Evolutionary conservation across 2,797 vertebrate species (phyloP).

Genomic region (Siniperca undulata): DNA sequence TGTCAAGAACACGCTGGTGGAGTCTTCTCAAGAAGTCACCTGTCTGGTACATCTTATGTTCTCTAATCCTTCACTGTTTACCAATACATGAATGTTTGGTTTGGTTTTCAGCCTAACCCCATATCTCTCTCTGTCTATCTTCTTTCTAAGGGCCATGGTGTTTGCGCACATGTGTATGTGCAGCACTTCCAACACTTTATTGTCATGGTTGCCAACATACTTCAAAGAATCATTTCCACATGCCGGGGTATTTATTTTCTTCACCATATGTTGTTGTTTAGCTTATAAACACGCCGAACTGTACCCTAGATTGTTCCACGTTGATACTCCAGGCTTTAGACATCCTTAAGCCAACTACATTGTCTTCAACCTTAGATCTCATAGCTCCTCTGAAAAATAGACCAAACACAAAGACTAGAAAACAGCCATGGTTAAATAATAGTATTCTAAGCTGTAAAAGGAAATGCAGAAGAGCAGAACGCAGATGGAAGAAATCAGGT

Average conservation of each 20-base stretch:
- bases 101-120: neutral
- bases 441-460: too few relatives aligned
- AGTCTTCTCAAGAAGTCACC: slow-evolving; percentile 86
- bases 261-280: neutral
- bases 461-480: too few relatives aligned
- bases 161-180: slow-evolving; percentile 87
- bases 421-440: too few relatives aligned
- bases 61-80: neutral
- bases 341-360: neutral
- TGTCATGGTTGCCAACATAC: slow-evolving; percentile 96
- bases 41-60: slow-evolving; percentile 85
- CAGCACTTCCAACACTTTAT: slow-evolving; percentile 88
- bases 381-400: too few relatives aligned
- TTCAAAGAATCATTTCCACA: slow-evolving; percentile 92
- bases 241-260: slow-evolving; percentile 83
- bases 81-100: too few relatives aligned
- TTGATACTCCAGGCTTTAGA: neutral
- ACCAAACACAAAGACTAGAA: too few relatives aligned
- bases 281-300: neutral
- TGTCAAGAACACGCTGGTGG: slow-evolving; percentile 83
- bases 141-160: slow-evolving; percentile 88
- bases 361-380: neutral
- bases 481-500: too few relatives aligned
- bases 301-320: too few relatives aligned
- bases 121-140: neutral